Percentiles rank a stretch among this genome's conserved stretches.
These are phyloP conservation scores for Eucriotettix oculatus DNA, from an alignment of 2,888 invertebrate genomes.

Conservation along the genomic window DNA sequence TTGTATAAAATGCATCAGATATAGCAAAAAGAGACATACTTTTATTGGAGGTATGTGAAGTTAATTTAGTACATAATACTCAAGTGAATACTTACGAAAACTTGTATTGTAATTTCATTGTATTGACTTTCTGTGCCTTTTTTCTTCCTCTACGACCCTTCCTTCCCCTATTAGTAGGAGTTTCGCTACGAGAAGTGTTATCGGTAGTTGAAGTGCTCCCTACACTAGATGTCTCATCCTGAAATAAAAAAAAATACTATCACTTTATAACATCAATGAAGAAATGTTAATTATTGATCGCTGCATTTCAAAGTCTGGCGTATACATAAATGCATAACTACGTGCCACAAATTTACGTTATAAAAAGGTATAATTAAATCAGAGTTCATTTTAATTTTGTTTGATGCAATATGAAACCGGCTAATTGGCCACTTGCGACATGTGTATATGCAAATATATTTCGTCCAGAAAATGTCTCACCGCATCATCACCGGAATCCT, in stretches of 20 bases:
- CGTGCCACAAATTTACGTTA: too few relatives aligned
- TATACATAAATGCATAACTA: neutral
- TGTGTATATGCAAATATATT: neutral
- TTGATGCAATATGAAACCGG: too few relatives aligned
- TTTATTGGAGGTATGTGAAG: too few relatives aligned
- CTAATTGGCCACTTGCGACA: neutral
- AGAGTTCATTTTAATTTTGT: too few relatives aligned
- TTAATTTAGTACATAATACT: too few relatives aligned
- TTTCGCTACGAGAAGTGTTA: conserved; percentile 64
- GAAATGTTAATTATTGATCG: neutral
- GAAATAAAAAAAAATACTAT: conserved; percentile 3
- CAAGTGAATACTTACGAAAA: conserved; percentile 40
- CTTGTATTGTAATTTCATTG: conserved; percentile 56
- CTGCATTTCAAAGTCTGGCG: neutral
- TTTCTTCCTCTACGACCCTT: conserved; percentile 40
- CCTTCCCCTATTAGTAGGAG: conserved; percentile 48
- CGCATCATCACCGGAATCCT: conserved; percentile 38
- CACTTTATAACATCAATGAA: neutral
- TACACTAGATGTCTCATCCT: conserved; percentile 67
- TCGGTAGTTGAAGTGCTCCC: conserved; percentile 67
- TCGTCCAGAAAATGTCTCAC: conserved; percentile 15
- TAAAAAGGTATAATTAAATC: too few relatives aligned
- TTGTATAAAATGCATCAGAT: too few relatives aligned
- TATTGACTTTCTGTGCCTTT: conserved; percentile 34
- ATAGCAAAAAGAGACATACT: too few relatives aligned